phyloP scores from a whole-genome alignment of 2,797 vertebrate genomes.

The Melanotaenia maccullochi region DNA sequence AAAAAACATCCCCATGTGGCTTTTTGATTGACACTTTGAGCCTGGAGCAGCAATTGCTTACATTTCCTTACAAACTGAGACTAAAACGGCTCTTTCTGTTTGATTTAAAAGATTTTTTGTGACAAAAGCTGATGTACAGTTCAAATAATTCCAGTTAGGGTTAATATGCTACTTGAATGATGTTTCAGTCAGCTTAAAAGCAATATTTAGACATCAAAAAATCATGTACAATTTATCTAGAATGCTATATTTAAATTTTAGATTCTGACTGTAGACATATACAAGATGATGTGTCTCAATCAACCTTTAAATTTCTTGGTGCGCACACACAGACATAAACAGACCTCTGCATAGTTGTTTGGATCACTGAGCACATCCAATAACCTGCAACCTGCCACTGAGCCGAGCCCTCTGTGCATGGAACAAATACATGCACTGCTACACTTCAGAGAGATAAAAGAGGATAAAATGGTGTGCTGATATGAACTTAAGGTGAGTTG shows the following conservation, averaged over 20 bases:
- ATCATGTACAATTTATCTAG: background rate
- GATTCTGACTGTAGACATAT: background rate
- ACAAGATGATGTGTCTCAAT: background rate
- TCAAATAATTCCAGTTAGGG: background rate
- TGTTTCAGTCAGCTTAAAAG: background rate
- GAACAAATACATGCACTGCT: background rate
- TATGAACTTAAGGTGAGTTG: background rate
- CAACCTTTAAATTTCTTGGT: background rate
- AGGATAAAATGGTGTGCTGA: background rate
- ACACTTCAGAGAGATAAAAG: constrained; percentile 11
- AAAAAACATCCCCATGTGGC: constrained; percentile 24
- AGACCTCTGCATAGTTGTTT: background rate
- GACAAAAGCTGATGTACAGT: constrained; percentile 31
- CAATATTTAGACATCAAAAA: background rate
- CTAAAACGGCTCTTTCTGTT: constrained; percentile 49
- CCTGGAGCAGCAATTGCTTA: constrained; percentile 1
- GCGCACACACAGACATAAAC: background rate
- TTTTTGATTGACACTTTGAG: constrained; percentile 52
- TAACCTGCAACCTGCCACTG: background rate
- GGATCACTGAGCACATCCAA: background rate
- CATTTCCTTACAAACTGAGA: constrained; percentile 35
- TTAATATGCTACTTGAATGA: background rate
- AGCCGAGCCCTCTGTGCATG: background rate
- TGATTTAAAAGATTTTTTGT: constrained; percentile 45
- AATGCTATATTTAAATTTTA: background rate